Percentiles rank a stretch among this genome's conserved stretches.
Conservation (phyloP, 2,888 invertebrate species). For the Anagyrus pseudococci region DNA sequence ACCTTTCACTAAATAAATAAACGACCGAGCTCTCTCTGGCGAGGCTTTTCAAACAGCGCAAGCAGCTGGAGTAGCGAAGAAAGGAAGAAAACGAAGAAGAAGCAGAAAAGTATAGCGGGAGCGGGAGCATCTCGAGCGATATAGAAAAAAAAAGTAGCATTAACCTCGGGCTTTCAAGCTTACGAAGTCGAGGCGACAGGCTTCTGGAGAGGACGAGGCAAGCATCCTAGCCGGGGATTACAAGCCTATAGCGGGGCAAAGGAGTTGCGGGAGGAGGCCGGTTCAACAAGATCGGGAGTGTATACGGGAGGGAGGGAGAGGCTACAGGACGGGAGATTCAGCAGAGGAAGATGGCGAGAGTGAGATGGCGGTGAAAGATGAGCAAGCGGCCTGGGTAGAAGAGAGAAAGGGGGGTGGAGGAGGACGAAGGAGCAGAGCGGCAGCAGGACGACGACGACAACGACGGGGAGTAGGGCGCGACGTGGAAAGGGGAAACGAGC, state of each 20-base stretch:
- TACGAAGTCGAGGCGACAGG: conserved; percentile 36
- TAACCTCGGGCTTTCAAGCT: conserved; percentile 29
- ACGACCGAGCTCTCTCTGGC: no score
- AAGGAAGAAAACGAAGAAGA: no score
- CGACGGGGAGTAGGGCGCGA: not conserved
- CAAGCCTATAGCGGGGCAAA: conserved; percentile 37
- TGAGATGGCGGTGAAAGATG: conserved; percentile 33
- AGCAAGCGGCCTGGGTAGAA: conserved; percentile 15
- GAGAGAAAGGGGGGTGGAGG: not conserved
- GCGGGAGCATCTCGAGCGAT: not conserved
- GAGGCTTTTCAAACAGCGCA: no score
- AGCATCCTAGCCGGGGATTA: conserved; percentile 44
- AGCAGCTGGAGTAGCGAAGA: no score
- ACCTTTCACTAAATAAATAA: no score
- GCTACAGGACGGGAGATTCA: not conserved
- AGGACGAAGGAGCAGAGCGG: conserved; percentile 3
- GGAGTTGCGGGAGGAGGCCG: not conserved
- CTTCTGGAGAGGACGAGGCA: conserved; percentile 23
- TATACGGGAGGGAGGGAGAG: conserved; percentile 6
- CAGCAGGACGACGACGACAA: not conserved
- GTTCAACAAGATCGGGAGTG: not conserved
- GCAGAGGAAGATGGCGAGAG: not conserved
- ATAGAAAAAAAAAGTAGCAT: conserved; percentile 27
- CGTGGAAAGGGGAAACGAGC: conserved; percentile 45
- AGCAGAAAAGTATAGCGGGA: no score